Base-by-base conservation (phyloP, 2,797 vertebrate species). In the Gymnothorax reevesii region DNA sequence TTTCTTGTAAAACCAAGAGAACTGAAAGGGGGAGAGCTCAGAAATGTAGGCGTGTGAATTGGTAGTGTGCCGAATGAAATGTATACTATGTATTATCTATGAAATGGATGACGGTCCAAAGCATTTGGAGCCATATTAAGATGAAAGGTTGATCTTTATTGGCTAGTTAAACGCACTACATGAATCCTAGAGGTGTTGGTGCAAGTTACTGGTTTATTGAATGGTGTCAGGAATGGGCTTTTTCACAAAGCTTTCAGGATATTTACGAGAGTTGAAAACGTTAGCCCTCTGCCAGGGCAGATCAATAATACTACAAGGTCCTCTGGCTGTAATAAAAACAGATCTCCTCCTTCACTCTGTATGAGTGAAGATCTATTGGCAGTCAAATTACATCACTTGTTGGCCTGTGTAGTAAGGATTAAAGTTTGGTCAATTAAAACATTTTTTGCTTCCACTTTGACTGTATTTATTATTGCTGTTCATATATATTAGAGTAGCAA, bases 231-330 rank as follows among this genome's bases (percentile, higher is more conserved):
- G 75, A 6, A 42, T 20, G n/a, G 71, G 75, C 15, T 52, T 83
- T 59, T 17, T 57, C 9, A 83, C n/a, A 59, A 42, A 25, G 59
- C 82, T 62, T 83, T 83, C 82, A 83, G 25, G 55, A 60, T 27
- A 62, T 83, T 33, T 59, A 55, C 25, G 49, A 83, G 82, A 83
- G 82, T 27, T 57, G 54, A 33, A 62, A 59, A 83, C 42, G 54
- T 83, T 27, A 60, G 25, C 82, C 59, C 55, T 59, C 57, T 49
- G 82, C 8, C 25, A 27, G 82, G 82, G 25, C 9, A 15, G 54
- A 57, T 10, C n/a, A 49, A 27, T 77, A 33, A 17, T 52, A 79
- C 75, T 22, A 49, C 75, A 79, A 52, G 75, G 75, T 54, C 15
- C 42, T 54, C 75, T 54, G 49, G 17, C 75, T 79, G 17, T 20